A percentile compares a stretch with the other conserved stretches of the same genome.
Conservation (phyloP, 2,888 invertebrate genomes). For the Macrophya alboannulata region DNA sequence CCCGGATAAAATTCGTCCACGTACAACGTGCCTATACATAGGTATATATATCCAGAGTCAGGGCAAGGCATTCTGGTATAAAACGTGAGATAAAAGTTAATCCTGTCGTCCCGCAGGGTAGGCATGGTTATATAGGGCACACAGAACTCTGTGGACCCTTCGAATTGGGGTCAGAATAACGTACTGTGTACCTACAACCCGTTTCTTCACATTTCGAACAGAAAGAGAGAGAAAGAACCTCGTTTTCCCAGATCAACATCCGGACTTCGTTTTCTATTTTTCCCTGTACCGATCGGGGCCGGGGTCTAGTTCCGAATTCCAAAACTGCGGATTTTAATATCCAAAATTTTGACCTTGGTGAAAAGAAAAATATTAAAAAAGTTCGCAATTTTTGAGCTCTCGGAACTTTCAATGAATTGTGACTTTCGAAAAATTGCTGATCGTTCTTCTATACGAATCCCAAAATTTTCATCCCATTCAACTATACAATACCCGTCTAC, state of each 20-base stretch:
- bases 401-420: no score
- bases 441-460: no score
- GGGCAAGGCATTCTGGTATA: not conserved
- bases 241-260: not conserved
- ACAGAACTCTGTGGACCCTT: not conserved
- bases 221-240: not conserved
- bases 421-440: no score
- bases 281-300: not conserved
- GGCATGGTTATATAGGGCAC: not conserved
- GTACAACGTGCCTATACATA: not conserved
- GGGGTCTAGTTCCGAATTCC: no score
- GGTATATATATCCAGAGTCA: no score
- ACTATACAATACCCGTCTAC: no score
- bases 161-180: not conserved
- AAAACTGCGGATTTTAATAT: no score
- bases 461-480: no score
- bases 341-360: no score
- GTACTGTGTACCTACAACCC: not conserved
- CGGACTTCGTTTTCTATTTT: not conserved
- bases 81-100: slow-evolving; percentile 24
- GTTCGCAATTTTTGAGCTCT: no score
- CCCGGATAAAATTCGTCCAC: not conserved
- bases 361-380: no score
- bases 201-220: not conserved
- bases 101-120: not conserved